Conservation (phyloP, 2,888 invertebrate genomes). For the Xestoiulus laeticollis region DNA sequence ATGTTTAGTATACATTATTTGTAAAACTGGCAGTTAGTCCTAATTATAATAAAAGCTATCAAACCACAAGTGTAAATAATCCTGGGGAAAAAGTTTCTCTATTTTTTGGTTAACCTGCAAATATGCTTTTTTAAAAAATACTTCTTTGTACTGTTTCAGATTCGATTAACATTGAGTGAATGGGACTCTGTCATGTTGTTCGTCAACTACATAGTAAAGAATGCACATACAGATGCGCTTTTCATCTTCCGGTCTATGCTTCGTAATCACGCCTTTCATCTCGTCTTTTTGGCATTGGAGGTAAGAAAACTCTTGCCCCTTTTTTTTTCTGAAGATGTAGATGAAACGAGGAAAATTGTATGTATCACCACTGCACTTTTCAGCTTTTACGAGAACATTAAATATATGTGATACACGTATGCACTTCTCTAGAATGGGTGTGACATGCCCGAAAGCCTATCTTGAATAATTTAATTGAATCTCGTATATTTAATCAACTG, state of each 20-base stretch:
- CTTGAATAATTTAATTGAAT: constrained; percentile 32
- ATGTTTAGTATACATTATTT: too few species aligned
- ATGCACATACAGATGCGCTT: neutral
- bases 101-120: neutral
- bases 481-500: constrained; percentile 1
- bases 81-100: too few species aligned
- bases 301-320: neutral
- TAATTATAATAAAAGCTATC: too few species aligned
- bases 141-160: neutral
- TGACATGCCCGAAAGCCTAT: neutral
- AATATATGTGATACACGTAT: too few species aligned
- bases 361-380: too few species aligned
- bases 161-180: constrained; percentile 5
- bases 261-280: neutral
- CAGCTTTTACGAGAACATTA: too few species aligned
- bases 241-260: constrained; percentile 14
- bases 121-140: neutral
- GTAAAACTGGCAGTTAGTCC: too few species aligned
- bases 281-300: neutral
- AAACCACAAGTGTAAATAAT: too few species aligned
- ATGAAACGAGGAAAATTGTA: neutral
- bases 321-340: neutral
- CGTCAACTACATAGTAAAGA: neutral
- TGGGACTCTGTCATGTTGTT: neutral
- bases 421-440: neutral